These are phyloP conservation scores for Pristionchus mayeri DNA, from an alignment of 2,888 invertebrate genomes.

Conservation along the genomic window DNA sequence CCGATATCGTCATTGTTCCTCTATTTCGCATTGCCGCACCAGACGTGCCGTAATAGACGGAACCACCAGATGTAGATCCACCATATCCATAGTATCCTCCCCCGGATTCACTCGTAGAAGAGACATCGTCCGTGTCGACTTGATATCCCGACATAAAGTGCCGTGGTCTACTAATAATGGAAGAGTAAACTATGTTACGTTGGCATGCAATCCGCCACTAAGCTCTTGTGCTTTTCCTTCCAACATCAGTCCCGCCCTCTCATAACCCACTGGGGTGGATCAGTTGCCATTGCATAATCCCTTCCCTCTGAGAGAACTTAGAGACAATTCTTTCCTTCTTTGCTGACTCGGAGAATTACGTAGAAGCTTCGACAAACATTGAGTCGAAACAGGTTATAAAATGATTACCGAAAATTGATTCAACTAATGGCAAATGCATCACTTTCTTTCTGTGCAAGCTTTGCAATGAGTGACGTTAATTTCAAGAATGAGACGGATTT, in stretches of 20 bases:
- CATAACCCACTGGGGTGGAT: constrained; percentile 15
- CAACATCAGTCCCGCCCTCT: neutral
- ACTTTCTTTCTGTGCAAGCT: too few species aligned
- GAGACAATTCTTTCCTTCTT: neutral
- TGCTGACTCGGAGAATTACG: neutral
- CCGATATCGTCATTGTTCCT: constrained; percentile 38
- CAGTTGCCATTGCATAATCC: neutral
- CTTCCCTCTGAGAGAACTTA: neutral
- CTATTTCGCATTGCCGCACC: constrained; percentile 15
- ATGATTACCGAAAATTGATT: neutral
- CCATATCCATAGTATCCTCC: constrained; percentile 37
- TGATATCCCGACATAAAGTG: constrained; percentile 37
- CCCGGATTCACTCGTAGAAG: neutral
- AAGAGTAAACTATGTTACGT: too few species aligned
- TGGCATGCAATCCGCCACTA: too few species aligned
- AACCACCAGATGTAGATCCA: constrained; percentile 34
- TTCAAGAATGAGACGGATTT: too few species aligned
- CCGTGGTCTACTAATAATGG: neutral
- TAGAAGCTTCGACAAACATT: too few species aligned
- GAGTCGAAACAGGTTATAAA: neutral
- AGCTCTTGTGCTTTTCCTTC: neutral
- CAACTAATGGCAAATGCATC: too few species aligned
- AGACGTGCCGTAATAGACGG: constrained; percentile 24
- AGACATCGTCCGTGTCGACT: constrained; percentile 34
- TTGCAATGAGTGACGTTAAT: too few species aligned